phyloP scores from a whole-genome alignment of 2,797 vertebrate species.

The Rhadinocentrus ornatus region DNA sequence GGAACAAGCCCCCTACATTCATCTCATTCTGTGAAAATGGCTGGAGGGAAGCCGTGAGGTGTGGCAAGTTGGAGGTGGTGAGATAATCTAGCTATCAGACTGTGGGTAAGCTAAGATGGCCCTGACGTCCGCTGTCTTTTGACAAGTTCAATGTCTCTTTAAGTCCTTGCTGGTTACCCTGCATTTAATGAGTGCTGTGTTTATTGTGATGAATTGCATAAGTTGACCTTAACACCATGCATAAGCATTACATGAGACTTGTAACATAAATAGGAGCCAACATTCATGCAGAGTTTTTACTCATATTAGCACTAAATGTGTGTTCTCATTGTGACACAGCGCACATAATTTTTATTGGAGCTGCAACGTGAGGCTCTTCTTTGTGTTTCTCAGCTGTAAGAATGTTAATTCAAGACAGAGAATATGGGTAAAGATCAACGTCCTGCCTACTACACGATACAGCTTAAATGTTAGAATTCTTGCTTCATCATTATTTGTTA shows the following conservation, averaged over 20 bases:
- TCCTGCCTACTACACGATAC: conserved; percentile 23
- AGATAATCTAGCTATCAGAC: conserved; percentile 63
- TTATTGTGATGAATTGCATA: no score
- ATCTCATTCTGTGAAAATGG: conserved; percentile 46
- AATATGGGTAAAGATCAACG: conserved; percentile 21
- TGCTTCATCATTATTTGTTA: conserved; percentile 45
- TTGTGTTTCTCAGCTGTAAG: conserved; percentile 17
- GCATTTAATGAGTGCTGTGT: conserved; percentile 51
- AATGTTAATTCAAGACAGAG: conserved; percentile 37
- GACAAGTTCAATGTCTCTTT: conserved; percentile 52
- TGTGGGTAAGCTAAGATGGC: conserved; percentile 59
- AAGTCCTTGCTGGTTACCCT: conserved; percentile 50
- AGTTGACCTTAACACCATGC: conserved; percentile 38
- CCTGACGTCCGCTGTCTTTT: conserved; percentile 60
- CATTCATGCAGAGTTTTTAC: conserved; percentile 23
- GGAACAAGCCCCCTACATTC: conserved; percentile 54
- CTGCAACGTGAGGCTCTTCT: conserved; percentile 35
- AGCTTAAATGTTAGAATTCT: conserved; percentile 42
- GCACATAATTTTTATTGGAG: background rate
- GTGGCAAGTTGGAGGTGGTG: conserved; percentile 58
- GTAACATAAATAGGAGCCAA: conserved; percentile 45
- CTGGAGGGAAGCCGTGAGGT: conserved; percentile 56
- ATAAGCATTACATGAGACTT: conserved; percentile 45
- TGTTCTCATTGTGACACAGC: conserved; percentile 6
- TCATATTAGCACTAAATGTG: conserved; percentile 26